Evolutionary conservation across 1,140 invertebrate species (phyloP).

Genomic region (Drepana arcuata): DNA sequence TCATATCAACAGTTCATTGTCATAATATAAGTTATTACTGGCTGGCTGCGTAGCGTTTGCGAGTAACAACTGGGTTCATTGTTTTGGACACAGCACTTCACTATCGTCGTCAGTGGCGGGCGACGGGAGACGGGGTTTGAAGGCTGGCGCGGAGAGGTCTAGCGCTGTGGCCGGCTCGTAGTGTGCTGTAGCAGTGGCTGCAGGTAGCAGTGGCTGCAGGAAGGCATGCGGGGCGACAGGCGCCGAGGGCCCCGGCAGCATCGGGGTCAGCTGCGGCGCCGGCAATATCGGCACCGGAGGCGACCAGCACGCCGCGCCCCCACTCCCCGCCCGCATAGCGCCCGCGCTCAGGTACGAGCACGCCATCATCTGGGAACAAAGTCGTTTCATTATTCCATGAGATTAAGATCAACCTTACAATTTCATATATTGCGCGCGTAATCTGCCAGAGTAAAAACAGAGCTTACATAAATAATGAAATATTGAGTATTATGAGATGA

Average conservation of each 20-base stretch:
- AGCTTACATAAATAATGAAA: slow-evolving; percentile 69
- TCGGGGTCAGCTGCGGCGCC: slow-evolving; percentile 8
- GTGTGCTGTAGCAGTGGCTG: no score
- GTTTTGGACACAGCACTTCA: slow-evolving; percentile 56
- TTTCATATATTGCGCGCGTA: slow-evolving; percentile 45
- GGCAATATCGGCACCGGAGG: slow-evolving; percentile 18
- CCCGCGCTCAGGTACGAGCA: slow-evolving; percentile 55
- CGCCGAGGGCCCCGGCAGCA: slow-evolving; percentile 9
- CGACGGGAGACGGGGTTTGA: slow-evolving; percentile 26
- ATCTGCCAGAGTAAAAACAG: slow-evolving; percentile 57
- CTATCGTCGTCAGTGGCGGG: slow-evolving; percentile 33
- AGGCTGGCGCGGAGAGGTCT: slow-evolving; percentile 32
- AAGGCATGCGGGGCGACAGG: no score
- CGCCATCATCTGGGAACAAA: slow-evolving; percentile 63
- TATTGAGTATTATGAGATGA: slow-evolving; percentile 68
- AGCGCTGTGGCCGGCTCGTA: no score
- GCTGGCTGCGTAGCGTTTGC: no score
- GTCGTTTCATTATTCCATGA: no score
- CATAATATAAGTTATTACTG: slow-evolving; percentile 56
- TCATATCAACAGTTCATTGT: no score
- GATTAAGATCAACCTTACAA: slow-evolving; percentile 5
- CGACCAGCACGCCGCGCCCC: slow-evolving; percentile 41
- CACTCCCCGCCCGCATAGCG: slow-evolving; percentile 27
- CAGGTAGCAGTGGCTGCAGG: no score
- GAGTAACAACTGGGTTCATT: slow-evolving; percentile 35